These are phyloP conservation scores for Fragum sueziense DNA, from an alignment of 2,888 invertebrate species.

Conservation along the genomic window DNA sequence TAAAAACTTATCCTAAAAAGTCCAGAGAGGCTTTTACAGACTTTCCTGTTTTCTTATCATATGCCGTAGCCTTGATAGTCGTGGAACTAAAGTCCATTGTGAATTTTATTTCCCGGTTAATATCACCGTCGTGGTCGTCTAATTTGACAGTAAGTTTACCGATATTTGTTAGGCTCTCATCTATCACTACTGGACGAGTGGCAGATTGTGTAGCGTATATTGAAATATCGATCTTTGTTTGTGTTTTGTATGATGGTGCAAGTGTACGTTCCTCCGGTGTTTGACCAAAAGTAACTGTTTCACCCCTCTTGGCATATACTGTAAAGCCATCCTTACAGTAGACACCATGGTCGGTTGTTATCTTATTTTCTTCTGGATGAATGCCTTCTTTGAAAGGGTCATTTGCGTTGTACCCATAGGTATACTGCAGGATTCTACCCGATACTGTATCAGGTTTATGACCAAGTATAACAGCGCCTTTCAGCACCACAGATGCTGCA, in stretches of 20 bases:
- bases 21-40: not conserved
- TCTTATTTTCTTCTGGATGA: conserved; percentile 12
- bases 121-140: conserved; percentile 3
- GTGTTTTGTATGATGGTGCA: not conserved
- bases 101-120: not conserved
- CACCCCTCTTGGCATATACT: not conserved
- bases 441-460: conserved; percentile 7
- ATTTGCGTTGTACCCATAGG: conserved; percentile 22
- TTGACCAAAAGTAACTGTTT: not conserved
- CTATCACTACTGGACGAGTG: not conserved
- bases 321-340: not conserved
- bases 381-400: not conserved
- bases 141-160: not conserved
- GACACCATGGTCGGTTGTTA: not conserved
- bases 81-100: not conserved
- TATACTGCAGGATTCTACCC: conserved; percentile 16
- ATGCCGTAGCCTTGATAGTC: not conserved
- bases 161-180: not conserved
- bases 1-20: not conserved
- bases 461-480: conserved; percentile 38
- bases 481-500: conserved; percentile 14
- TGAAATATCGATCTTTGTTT: not conserved
- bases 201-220: not conserved
- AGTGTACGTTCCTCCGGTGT: not conserved
- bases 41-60: not conserved